Base-by-base conservation (phyloP, 2,888 invertebrate genomes). In the Anoplius nigerrimus region DNA sequence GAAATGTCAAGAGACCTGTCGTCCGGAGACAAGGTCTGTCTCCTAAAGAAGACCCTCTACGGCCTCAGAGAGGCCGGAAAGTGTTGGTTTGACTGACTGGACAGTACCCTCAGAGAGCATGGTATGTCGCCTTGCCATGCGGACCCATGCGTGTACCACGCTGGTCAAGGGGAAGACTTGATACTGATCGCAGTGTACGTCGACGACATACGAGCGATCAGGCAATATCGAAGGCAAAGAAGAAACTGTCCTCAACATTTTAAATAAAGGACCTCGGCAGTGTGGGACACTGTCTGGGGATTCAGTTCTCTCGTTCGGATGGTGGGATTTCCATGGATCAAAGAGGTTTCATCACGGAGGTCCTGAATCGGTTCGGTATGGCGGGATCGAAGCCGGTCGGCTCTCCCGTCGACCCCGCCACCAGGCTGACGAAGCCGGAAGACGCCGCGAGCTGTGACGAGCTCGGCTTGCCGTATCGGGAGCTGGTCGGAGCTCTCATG, bases 401-500 rank as follows among this genome's bases (percentile, higher is more conserved):
- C 42, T 16, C 24, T 15, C 64, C 69, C n/a, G 0, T 60, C 6
- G 53, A 58, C 1, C 62, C 42, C 24, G 34, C 22, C 11, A 8
- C 16, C 53, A 2, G 16, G 2, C 24, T 54, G 61, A 22, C 43
- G 24, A 43, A 48, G 5, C 16, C 2, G 21, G 0, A 46, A 46
- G 20, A 24, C 4, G 3, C 13, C 21, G 3, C 20, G 2, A 6
- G 6, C 3, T 4, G 3, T 24, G 24, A 24, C 2, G 24, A 24
- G 59, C 0, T 59, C 3, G 0, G 16, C 13, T 43, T 45, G 13
- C 63, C 68, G n/a, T 68, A 55, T 52, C 59, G 52, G 0, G 63
- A 68, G 22, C 6, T 62, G n/a, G 22, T 63, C 11, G 60, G 63
- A 15, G 15, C 62, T 13, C n/a, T 67, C 16, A 52, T 68, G 48